Evolutionary conservation across 2,888 invertebrate genomes (phyloP).

Genomic region (Camponotus fellah): DNA sequence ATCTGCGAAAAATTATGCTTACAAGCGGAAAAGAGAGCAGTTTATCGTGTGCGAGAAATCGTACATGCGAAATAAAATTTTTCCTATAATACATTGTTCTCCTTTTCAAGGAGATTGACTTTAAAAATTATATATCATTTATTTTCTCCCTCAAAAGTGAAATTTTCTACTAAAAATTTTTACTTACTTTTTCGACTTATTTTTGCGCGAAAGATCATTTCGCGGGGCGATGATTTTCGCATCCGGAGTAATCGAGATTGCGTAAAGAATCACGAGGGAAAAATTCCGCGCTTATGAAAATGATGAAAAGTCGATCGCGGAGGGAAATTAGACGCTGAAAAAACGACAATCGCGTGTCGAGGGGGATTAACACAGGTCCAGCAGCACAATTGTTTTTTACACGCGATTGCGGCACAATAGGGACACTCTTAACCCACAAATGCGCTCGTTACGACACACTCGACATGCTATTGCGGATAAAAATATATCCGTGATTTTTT

Average conservation of each 20-base stretch:
- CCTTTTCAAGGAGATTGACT: too few species aligned
- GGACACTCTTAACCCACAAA: conserved; percentile 28
- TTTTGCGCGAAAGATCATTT: background rate
- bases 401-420: conserved; percentile 39
- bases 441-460: conserved; percentile 39
- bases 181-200: background rate
- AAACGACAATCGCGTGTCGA: conserved; percentile 43
- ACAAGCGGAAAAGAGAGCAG: too few species aligned
- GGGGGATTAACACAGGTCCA: conserved; percentile 16
- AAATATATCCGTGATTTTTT: conserved; percentile 36
- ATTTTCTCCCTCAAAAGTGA: background rate
- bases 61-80: too few species aligned
- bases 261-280: too few species aligned
- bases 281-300: background rate
- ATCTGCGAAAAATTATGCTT: too few species aligned
- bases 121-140: too few species aligned
- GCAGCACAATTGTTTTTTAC: conserved; percentile 37
- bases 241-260: background rate
- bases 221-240: background rate
- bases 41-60: too few species aligned
- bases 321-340: background rate
- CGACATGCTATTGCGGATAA: conserved; percentile 27
- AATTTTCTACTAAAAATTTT: background rate
- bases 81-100: too few species aligned
- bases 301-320: background rate